Conservation (phyloP, 2,797 vertebrate species). For the Sebastes nivosus region DNA sequence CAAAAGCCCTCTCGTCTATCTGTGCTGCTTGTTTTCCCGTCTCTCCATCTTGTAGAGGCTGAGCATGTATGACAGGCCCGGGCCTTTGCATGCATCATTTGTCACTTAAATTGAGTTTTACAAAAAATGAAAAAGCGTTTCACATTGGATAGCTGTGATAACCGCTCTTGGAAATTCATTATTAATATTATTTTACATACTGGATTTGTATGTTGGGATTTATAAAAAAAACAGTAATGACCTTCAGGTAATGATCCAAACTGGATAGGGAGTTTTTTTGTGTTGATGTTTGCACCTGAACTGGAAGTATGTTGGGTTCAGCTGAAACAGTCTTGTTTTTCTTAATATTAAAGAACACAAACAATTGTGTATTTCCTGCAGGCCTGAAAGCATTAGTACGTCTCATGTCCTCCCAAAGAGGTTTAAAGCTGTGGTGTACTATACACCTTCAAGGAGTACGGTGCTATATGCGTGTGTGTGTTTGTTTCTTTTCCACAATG, state of each 20-base stretch:
- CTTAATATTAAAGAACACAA: neutral
- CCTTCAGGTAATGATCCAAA: neutral
- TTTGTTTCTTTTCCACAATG: conserved; percentile 2
- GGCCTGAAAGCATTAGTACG: neutral
- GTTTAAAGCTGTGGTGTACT: neutral
- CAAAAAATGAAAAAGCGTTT: neutral
- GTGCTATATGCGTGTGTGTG: neutral
- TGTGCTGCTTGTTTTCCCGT: neutral
- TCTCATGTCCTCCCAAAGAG: neutral
- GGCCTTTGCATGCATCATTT: conserved; percentile 21
- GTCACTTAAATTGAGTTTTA: conserved; percentile 9
- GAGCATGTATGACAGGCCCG: neutral
- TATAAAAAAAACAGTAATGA: neutral
- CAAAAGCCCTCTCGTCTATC: neutral
- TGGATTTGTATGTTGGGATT: neutral
- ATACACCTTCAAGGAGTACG: neutral
- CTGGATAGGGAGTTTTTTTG: neutral
- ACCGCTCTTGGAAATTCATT: neutral
- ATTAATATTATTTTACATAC: neutral
- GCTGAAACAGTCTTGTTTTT: neutral
- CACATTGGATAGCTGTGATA: neutral
- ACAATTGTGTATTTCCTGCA: neutral
- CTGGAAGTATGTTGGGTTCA: neutral
- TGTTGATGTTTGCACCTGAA: neutral
- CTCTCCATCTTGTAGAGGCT: conserved; percentile 27